Conservation (phyloP, 1,140 invertebrate species). For the Heterodera carotae region DNA sequence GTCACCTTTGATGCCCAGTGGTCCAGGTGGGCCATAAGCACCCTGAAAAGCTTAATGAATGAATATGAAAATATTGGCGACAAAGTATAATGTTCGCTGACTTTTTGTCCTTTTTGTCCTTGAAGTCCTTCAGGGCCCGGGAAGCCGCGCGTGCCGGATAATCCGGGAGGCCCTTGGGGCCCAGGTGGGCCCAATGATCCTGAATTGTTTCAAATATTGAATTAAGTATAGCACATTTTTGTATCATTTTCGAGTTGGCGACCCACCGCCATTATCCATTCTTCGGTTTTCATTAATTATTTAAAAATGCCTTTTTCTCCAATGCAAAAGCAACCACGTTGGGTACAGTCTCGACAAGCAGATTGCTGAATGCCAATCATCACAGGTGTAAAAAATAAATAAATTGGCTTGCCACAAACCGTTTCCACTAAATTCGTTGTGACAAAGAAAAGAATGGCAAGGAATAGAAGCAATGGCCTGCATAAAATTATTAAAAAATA, state of each 20-base stretch:
- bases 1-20: constrained; percentile 57
- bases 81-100: not conserved
- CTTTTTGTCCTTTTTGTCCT: constrained; percentile 56
- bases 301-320: constrained; percentile 59
- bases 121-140: constrained; percentile 63
- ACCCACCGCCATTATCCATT: no score
- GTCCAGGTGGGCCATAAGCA: constrained; percentile 58
- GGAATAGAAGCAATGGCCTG: not conserved
- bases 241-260: no score
- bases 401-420: not conserved
- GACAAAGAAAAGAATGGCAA: not conserved
- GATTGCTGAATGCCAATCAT: constrained; percentile 50
- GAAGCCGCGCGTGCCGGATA: constrained; percentile 60
- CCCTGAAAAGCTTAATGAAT: no score
- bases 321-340: constrained; percentile 64
- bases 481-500: not conserved
- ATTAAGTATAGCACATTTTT: no score
- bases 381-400: not conserved
- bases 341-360: constrained; percentile 63
- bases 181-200: constrained; percentile 58
- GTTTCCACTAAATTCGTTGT: not conserved
- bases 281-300: not conserved
- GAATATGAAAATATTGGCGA: no score
- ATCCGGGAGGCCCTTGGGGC: constrained; percentile 61
- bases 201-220: no score